Percentiles rank a stretch among this genome's conserved stretches.
These are phyloP conservation scores for Heloderma charlesbogerti DNA, from an alignment of 2,113 vertebrate species.

Conservation along the genomic window DNA sequence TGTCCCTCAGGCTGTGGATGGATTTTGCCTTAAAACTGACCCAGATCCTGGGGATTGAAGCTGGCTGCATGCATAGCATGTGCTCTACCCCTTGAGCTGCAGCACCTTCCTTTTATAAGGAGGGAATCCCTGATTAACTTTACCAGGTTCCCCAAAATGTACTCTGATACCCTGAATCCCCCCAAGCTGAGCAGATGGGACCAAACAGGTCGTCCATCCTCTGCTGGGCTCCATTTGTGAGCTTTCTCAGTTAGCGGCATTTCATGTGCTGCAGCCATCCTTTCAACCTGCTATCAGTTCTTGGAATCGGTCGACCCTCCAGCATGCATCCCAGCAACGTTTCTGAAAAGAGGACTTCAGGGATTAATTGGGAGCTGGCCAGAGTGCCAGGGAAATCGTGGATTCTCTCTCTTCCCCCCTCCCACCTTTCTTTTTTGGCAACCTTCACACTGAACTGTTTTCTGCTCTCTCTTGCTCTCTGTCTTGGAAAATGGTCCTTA, in stretches of 20 bases:
- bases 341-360: not conserved
- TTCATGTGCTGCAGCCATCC: not conserved
- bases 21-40: no score
- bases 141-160: no score
- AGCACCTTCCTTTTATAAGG: no score
- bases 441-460: slow-evolving; percentile 31
- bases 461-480: slow-evolving; percentile 24
- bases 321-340: not conserved
- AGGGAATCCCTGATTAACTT: no score
- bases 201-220: no score
- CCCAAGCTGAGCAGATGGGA: no score
- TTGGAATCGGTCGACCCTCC: not conserved
- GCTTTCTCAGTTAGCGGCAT: not conserved
- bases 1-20: no score
- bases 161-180: no score
- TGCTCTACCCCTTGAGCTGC: no score
- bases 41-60: no score
- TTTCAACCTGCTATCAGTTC: fast-evolving
- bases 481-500: slow-evolving; percentile 31
- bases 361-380: not conserved
- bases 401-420: not conserved
- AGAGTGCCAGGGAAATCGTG: slow-evolving; percentile 26
- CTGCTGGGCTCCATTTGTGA: not conserved
- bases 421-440: slow-evolving; percentile 25
- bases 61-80: no score